Base-by-base conservation (phyloP, 2,113 vertebrate genomes). In the Ia io region DNA sequence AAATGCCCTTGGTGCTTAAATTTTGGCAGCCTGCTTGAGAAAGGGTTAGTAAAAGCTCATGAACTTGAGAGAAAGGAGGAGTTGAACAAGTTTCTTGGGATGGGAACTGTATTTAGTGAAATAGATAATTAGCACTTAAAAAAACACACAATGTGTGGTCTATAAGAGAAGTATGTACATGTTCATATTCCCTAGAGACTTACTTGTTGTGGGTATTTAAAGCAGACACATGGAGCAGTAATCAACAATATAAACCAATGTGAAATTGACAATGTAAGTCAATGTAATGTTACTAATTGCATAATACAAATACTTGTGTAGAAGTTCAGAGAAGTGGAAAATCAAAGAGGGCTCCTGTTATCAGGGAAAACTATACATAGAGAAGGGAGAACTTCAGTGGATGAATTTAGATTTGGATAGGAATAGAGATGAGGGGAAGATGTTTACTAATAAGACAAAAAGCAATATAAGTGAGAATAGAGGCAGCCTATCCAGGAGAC, bases 371-470 rank as follows among this genome's bases (percentile, higher is more conserved):
- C 3, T 25, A 35, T 53, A 35, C 16, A 35, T 40, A 44, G 78
- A 73, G 12, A 69, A 70, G 28, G 30, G 61, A 65, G 28, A 82
- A 77, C 20, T 79, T 80, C 14, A 80, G 18, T 73, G 37, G 47
- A 73, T 42, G 17, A 84, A 32, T 91, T 56, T 84, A 53, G 37
- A 82, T 88, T 85, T 83, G 25, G 70, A 28, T 61, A 67, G 47
- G 25, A 79, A 83, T 42, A 91, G 83, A 86, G 12, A 32, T 79
- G 37, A 82, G 13, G 22, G 35, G 32, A 74, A 80, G 30, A 61
- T 94, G n/a, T n/a, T 35, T 83, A 74, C 49, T 95, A 61, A 88
- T 16, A 90, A 61, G 20, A 30, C 53, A 85, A 32, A 96, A 90
- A 85, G 28, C 32, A 84, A 4, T 61, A 3, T 76, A 65, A 70